Evolutionary conservation across 1,140 invertebrate species (phyloP).

Genomic region (Drosophila mauritiana): DNA sequence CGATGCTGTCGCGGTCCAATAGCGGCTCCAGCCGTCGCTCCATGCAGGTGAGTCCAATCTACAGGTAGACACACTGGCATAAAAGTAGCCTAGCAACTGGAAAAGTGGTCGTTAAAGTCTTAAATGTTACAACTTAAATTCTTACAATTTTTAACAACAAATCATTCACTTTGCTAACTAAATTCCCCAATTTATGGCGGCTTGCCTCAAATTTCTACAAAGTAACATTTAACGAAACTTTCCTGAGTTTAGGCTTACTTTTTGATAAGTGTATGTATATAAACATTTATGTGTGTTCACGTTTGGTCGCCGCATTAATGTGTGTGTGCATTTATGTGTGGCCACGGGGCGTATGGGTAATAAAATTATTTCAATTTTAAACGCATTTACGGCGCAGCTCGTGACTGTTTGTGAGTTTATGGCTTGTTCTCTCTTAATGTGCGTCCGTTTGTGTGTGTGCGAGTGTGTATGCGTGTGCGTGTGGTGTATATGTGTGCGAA

Average conservation of each 20-base stretch:
- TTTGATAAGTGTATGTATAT: neutral
- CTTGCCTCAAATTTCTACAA: neutral
- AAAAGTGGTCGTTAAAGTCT: neutral
- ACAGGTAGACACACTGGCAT: neutral
- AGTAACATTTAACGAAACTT: neutral
- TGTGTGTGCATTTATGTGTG: constrained; percentile 41
- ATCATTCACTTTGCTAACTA: too few relatives aligned
- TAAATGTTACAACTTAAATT: neutral
- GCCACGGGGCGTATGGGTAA: constrained; percentile 67
- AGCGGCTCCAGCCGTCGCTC: constrained; percentile 92
- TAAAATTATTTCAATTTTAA: constrained; percentile 78
- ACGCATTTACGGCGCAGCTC: constrained; percentile 58
- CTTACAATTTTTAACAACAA: neutral
- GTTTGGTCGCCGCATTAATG: constrained; percentile 37
- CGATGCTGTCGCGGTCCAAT: constrained; percentile 95
- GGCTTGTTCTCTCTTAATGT: constrained; percentile 19
- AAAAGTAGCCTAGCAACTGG: neutral
- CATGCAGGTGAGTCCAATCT: constrained; percentile 87
- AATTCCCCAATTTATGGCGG: neutral
- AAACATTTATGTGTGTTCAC: constrained; percentile 16
- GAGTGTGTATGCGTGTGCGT: neutral
- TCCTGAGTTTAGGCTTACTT: neutral
- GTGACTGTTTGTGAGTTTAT: constrained; percentile 58
- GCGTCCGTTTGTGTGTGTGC: neutral
- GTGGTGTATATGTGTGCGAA: constrained; percentile 41